Evolutionary conservation across 2,888 invertebrate species (phyloP).

Genomic region (Microctonus aethiopoides): DNA sequence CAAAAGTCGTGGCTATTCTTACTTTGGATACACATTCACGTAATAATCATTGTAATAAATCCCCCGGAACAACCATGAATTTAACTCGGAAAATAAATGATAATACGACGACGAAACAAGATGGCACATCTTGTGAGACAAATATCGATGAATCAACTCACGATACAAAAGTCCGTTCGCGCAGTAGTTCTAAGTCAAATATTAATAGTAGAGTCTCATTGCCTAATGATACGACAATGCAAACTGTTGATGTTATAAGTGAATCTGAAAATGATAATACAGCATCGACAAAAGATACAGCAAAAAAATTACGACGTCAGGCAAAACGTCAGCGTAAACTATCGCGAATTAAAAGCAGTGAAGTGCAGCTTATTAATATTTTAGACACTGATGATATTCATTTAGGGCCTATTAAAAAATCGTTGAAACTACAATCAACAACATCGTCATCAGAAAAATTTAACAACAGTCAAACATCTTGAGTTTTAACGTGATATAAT

Average conservation of each 20-base stretch:
- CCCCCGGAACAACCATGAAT: conserved; percentile 14
- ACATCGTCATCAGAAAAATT: conserved; percentile 48
- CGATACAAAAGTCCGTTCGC: conserved; percentile 19
- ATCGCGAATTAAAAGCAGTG: conserved; percentile 38
- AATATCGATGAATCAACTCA: neutral
- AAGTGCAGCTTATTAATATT: conserved; percentile 43
- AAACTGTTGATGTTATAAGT: conserved; percentile 49
- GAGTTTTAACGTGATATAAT: conserved; percentile 28
- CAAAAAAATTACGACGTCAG: conserved; percentile 19
- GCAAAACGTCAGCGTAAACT: conserved; percentile 15
- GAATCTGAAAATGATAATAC: conserved; percentile 48
- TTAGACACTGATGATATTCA: conserved; percentile 47
- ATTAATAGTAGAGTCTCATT: neutral
- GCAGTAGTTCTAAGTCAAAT: conserved; percentile 31
- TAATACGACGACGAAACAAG: conserved; percentile 7
- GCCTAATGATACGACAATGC: neutral
- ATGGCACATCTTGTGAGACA: neutral
- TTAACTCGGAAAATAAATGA: conserved; percentile 31
- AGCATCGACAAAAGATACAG: neutral
- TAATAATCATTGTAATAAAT: conserved; percentile 36
- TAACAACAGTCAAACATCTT: conserved; percentile 45
- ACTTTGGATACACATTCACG: conserved; percentile 54
- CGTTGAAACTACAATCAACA: conserved; percentile 35
- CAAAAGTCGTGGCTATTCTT: conserved; percentile 62
- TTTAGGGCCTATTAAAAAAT: conserved; percentile 47